Conservation (phyloP, 2,113 vertebrate species). For the Corvus hawaiiensis region DNA sequence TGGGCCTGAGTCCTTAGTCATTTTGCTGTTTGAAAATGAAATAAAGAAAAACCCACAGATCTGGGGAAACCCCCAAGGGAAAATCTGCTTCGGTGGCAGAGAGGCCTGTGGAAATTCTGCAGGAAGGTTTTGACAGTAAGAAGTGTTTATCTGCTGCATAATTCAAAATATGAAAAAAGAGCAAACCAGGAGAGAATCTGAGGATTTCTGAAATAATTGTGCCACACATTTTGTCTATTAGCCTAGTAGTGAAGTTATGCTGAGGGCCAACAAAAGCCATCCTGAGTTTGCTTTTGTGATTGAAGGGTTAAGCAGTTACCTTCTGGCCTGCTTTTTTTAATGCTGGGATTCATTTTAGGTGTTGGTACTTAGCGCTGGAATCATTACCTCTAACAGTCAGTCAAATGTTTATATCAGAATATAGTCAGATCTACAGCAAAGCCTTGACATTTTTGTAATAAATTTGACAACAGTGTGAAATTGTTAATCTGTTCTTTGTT, state of each 20-base stretch:
- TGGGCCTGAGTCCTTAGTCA: background rate
- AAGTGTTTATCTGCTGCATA: background rate
- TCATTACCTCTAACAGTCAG: background rate
- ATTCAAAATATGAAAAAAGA: background rate
- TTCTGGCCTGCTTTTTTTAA: background rate
- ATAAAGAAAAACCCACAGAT: background rate
- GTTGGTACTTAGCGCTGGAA: background rate
- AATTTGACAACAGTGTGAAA: background rate
- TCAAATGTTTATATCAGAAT: background rate
- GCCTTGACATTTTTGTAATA: background rate
- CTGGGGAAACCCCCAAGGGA: conserved; percentile 46
- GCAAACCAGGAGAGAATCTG: background rate
- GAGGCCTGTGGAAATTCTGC: conserved; percentile 56
- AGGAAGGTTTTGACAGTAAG: conserved; percentile 9
- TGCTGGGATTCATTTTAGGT: background rate
- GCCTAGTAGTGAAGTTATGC: background rate
- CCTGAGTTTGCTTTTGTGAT: background rate
- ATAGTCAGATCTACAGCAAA: background rate
- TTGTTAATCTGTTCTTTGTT: background rate
- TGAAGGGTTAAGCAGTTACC: background rate
- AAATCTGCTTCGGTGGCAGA: conserved; percentile 23
- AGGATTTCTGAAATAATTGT: background rate
- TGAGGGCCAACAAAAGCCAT: background rate
- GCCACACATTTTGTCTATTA: background rate
- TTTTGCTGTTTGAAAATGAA: conserved; percentile 12